These are phyloP conservation scores for Champsocephalus esox DNA, from an alignment of 2,797 vertebrate species.

Conservation along the genomic window DNA sequence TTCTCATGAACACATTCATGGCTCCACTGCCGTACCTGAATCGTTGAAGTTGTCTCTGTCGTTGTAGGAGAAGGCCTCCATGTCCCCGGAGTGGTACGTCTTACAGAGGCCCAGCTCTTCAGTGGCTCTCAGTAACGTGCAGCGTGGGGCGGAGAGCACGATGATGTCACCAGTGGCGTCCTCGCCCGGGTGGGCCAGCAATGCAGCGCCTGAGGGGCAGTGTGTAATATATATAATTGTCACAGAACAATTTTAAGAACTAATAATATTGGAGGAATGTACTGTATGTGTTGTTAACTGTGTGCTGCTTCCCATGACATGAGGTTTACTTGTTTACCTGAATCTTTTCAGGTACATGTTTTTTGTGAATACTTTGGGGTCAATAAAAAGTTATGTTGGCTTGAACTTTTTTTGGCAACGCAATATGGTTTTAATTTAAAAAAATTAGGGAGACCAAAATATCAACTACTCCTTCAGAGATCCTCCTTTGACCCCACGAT, in stretches of 20 bases:
- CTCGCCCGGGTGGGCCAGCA: slow-evolving; percentile 86
- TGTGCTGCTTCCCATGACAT: no score
- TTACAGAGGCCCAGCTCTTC: slow-evolving; percentile 86
- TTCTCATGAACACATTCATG: background rate
- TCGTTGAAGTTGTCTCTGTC: slow-evolving; percentile 82
- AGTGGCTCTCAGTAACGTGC: slow-evolving; percentile 80
- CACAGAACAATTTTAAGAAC: no score
- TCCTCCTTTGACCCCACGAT: no score
- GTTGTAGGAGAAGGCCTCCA: slow-evolving; percentile 82
- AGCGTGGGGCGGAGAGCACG: slow-evolving; percentile 83
- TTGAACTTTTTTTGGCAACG: no score
- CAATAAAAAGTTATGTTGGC: no score
- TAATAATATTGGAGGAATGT: no score
- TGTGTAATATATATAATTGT: background rate
- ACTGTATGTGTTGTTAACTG: no score
- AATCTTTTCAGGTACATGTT: no score
- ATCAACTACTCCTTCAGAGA: no score
- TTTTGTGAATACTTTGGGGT: no score
- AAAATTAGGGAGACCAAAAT: no score
- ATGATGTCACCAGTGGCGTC: slow-evolving; percentile 83
- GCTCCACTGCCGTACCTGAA: slow-evolving; percentile 69
- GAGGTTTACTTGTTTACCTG: background rate
- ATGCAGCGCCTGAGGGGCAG: slow-evolving; percentile 73
- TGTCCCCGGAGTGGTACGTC: slow-evolving; percentile 73
- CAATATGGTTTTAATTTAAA: no score